Evolutionary conservation across 92 coral and sea anemone species (phyloP).

Genomic region (Plumapathes pennacea): DNA sequence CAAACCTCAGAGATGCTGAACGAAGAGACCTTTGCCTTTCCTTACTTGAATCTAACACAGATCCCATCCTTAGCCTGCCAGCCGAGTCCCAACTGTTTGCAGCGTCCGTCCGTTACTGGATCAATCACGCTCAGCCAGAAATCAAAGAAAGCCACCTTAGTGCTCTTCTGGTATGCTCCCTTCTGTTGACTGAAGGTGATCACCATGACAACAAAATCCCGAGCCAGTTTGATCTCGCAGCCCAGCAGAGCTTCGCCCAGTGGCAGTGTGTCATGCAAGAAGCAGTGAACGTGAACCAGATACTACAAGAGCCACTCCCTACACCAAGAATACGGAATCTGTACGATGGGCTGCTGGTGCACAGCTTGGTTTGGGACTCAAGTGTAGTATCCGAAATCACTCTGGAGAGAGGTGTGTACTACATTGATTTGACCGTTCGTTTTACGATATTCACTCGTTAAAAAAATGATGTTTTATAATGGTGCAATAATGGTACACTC

Average conservation of each 20-base stretch:
- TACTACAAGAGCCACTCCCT: slow-evolving; percentile 24
- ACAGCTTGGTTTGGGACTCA: slow-evolving; percentile 8
- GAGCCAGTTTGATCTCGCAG: slow-evolving; percentile 28
- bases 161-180: no score
- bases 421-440: no score
- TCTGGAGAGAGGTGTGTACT: no score
- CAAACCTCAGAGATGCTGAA: slow-evolving; percentile 14
- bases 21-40: slow-evolving; percentile 9
- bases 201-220: no score
- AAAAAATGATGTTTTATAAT: no score
- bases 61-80: slow-evolving; percentile 11
- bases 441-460: no score
- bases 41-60: slow-evolving; percentile 23
- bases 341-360: slow-evolving; percentile 42
- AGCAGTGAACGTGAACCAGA: slow-evolving; percentile 23
- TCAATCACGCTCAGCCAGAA: slow-evolving; percentile 47
- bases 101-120: slow-evolving; percentile 58
- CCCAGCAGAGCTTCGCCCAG: slow-evolving; percentile 54
- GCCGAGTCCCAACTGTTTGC: slow-evolving; percentile 17
- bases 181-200: no score
- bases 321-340: slow-evolving; percentile 23
- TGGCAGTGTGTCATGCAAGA: slow-evolving; percentile 55
- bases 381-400: no score
- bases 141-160: slow-evolving; percentile 27
- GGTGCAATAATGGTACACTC: no score